Evolutionary conservation across 2,888 invertebrate genomes (phyloP).

Genomic region (Trachelus tabidus): DNA sequence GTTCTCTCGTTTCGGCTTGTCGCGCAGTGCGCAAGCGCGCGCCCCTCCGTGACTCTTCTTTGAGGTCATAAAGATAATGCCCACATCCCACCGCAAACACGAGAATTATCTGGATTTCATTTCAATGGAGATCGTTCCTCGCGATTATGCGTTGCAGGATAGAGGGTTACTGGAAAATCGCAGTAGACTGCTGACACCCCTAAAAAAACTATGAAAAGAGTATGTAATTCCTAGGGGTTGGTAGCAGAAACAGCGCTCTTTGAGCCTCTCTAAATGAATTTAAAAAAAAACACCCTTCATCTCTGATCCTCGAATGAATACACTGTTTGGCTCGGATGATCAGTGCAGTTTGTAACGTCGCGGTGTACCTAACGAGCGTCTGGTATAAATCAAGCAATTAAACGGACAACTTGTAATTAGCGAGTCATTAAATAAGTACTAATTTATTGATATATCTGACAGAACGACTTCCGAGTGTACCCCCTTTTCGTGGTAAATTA

Average conservation of each 20-base stretch:
- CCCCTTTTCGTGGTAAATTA: not conserved
- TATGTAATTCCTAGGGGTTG: not conserved
- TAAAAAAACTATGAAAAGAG: not conserved
- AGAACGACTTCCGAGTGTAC: not conserved
- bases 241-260: not conserved
- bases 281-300: not conserved
- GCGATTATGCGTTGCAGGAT: constrained; percentile 20
- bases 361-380: not conserved
- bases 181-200: not conserved
- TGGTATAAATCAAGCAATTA: constrained; percentile 38
- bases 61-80: constrained; percentile 55
- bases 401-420: constrained; percentile 47
- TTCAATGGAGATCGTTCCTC: constrained; percentile 34
- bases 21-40: constrained; percentile 38
- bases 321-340: not conserved
- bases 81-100: constrained; percentile 31
- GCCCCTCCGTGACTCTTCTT: constrained; percentile 26
- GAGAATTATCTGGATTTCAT: constrained; percentile 37
- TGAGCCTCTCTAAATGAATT: not conserved
- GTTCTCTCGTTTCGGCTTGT: constrained; percentile 23
- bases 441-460: constrained; percentile 39
- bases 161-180: not conserved
- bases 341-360: not conserved
- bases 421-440: constrained; percentile 49
- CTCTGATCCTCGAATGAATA: not conserved